A percentile compares a stretch with the other conserved stretches of the same genome.
Conservation (phyloP, 2,113 vertebrate genomes). For the Hypocryptadius cinnamomeus region DNA sequence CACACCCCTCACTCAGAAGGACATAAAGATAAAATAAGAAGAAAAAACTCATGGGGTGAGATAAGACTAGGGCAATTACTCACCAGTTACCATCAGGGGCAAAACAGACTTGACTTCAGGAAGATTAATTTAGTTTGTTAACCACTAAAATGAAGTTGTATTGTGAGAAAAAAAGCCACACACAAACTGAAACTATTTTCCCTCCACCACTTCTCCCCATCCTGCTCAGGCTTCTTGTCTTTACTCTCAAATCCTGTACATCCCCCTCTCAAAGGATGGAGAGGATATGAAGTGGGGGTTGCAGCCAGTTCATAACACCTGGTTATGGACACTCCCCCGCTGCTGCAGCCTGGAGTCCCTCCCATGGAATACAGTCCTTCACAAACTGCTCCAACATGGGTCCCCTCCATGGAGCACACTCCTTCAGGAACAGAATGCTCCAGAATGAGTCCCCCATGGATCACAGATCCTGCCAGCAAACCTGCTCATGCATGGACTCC, state of each 20-base stretch:
- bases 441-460: accelerated
- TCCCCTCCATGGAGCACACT: background rate
- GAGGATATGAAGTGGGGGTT: background rate
- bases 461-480: background rate
- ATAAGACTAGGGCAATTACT: background rate
- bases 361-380: background rate
- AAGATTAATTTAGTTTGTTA: background rate
- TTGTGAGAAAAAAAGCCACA: background rate
- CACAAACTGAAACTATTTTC: background rate
- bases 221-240: background rate
- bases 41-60: background rate
- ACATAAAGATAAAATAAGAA: background rate
- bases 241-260: background rate
- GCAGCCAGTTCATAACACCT: background rate
- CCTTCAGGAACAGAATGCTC: background rate
- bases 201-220: background rate
- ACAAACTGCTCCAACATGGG: background rate
- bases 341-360: background rate
- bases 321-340: no score
- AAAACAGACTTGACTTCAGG: background rate
- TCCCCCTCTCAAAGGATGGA: accelerated
- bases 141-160: background rate
- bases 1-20: background rate
- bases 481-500: background rate
- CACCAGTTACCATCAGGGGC: background rate